These are phyloP conservation scores for Xenops minutus DNA, from an alignment of 2,797 vertebrate species.

Conservation along the genomic window DNA sequence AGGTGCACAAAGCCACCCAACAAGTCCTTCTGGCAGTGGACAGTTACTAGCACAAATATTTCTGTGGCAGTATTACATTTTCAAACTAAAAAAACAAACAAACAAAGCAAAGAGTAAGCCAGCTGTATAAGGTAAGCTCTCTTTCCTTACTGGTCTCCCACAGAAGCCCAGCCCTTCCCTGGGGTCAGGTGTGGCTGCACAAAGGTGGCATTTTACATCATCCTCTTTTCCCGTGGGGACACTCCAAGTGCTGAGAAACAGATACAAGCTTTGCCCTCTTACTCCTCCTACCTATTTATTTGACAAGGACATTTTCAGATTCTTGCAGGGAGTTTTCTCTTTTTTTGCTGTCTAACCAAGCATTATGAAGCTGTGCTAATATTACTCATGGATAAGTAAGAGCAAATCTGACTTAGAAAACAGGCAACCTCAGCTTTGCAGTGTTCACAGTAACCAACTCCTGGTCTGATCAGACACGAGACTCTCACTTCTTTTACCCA, in stretches of 20 bases:
- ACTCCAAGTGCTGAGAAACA: neutral
- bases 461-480: neutral
- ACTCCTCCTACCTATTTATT: neutral
- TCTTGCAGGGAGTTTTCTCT: neutral
- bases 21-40: neutral
- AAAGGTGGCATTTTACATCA: rapidly evolving
- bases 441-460: neutral
- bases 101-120: neutral
- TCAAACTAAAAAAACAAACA: neutral
- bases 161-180: neutral
- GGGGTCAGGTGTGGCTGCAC: neutral
- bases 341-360: neutral
- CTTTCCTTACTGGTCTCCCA: neutral
- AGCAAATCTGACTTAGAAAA: neutral
- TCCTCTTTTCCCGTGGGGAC: neutral
- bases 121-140: neutral
- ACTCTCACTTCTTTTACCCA: neutral
- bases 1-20: neutral
- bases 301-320: neutral
- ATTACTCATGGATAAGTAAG: neutral
- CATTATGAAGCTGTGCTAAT: neutral
- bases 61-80: neutral
- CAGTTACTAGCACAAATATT: neutral
- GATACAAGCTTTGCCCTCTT: neutral
- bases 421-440: neutral